Percentiles rank a stretch among this genome's conserved stretches.
phyloP scores from a whole-genome alignment of 2,113 vertebrate genomes.

The Anser brachyrhynchus region DNA sequence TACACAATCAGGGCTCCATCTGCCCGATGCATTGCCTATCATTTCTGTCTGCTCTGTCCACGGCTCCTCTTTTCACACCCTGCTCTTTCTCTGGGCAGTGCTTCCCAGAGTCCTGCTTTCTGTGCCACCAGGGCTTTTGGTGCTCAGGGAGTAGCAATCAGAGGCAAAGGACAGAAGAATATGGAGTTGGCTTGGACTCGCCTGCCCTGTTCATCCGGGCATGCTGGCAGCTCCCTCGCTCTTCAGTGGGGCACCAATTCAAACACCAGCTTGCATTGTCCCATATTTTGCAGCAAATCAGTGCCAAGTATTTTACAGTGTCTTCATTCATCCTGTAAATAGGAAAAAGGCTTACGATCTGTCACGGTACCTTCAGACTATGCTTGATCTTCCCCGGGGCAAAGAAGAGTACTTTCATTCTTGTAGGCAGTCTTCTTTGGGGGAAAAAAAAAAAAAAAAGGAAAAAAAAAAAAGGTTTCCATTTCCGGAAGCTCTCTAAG shows the following conservation, averaged over 20 bases:
- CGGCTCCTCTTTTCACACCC: background rate
- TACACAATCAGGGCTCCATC: background rate
- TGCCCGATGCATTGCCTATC: background rate
- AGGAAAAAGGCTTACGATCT: background rate
- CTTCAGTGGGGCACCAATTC: background rate
- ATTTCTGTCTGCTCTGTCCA: background rate
- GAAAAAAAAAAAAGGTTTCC: background rate
- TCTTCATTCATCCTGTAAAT: background rate
- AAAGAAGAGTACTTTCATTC: background rate
- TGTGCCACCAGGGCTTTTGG: background rate
- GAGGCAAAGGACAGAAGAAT: rapidly evolving
- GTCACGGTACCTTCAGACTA: background rate
- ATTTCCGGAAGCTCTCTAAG: background rate
- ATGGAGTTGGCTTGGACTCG: background rate
- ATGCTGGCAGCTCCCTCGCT: background rate
- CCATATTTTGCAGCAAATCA: background rate
- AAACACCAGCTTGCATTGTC: background rate
- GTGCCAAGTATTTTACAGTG: background rate
- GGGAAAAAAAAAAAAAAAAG: background rate
- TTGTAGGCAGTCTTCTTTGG: background rate
- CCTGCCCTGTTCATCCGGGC: background rate
- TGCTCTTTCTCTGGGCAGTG: background rate
- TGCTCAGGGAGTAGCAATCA: rapidly evolving
- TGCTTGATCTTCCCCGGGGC: background rate
- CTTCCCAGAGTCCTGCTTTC: background rate